Conservation (phyloP, 2,797 vertebrate genomes). For the Antrozous pallidus region DNA sequence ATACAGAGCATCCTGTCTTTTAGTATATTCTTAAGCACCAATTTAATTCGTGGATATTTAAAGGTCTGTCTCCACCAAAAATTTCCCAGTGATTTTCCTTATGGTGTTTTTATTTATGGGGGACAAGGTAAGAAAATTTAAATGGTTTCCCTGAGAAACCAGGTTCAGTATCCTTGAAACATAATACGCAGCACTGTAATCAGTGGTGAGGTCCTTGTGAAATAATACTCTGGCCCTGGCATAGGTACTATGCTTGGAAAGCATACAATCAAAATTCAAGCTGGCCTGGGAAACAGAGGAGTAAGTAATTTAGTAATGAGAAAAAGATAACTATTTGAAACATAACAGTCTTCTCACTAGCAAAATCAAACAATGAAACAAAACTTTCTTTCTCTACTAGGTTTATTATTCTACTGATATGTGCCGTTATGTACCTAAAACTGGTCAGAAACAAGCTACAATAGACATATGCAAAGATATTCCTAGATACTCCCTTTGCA, state of each 20-base stretch:
- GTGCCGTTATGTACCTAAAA: not conserved
- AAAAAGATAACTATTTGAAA: slow-evolving; percentile 64
- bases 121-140: slow-evolving; percentile 42
- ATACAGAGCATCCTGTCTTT: not conserved
- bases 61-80: not conserved
- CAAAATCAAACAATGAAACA: slow-evolving; percentile 45
- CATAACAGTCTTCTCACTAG: slow-evolving; percentile 69
- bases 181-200: slow-evolving; percentile 64
- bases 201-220: slow-evolving; percentile 58
- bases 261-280: slow-evolving; percentile 78
- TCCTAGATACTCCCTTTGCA: not conserved
- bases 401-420: not conserved
- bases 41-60: not conserved
- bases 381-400: slow-evolving; percentile 55
- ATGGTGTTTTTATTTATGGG: not conserved
- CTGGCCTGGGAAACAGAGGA: slow-evolving; percentile 67
- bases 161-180: slow-evolving; percentile 72
- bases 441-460: slow-evolving; percentile 19
- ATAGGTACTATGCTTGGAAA: slow-evolving; percentile 60
- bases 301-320: slow-evolving; percentile 72
- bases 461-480: slow-evolving; percentile 1
- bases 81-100: not conserved
- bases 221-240: slow-evolving; percentile 66
- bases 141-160: slow-evolving; percentile 55
- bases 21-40: not conserved